A percentile compares a stretch with the other conserved stretches of the same genome.
Conservation (phyloP, 2,113 vertebrate genomes). For the Gambusia holbrooki region DNA sequence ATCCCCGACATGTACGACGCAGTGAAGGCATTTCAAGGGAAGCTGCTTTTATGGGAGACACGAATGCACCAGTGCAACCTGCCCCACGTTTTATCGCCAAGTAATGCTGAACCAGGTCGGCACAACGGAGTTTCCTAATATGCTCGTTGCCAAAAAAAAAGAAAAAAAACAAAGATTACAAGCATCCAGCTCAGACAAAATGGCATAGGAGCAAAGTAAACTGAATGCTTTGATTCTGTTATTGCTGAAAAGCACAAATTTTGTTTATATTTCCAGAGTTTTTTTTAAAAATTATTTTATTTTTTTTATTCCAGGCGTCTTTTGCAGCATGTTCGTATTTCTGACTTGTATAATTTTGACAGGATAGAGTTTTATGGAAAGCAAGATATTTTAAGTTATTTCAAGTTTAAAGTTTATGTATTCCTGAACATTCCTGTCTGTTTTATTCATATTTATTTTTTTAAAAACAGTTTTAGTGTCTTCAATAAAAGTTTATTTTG, state of each 20-base stretch:
- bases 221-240: not conserved
- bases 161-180: too few relatives aligned
- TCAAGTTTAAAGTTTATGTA: not conserved
- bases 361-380: not conserved
- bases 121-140: constrained; percentile 2
- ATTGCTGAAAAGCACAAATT: not conserved
- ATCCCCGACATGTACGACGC: constrained; percentile 22
- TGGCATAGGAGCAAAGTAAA: constrained; percentile 2
- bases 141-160: not conserved
- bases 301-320: not conserved
- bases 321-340: constrained; percentile 1
- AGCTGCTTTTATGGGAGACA: constrained; percentile 22
- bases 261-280: not conserved
- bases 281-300: too few relatives aligned
- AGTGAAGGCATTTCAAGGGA: constrained; percentile 35
- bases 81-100: constrained; percentile 17
- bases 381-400: not conserved
- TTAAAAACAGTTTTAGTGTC: not conserved
- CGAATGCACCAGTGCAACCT: constrained; percentile 22
- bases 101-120: constrained; percentile 14
- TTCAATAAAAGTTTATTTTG: constrained; percentile 7
- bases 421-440: not conserved
- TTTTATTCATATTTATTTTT: constrained; percentile 1
- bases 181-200: not conserved
- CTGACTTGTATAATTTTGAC: not conserved